These are phyloP conservation scores for Uropsilus gracilis DNA, from an alignment of 2,113 vertebrate species.

Conservation along the genomic window DNA sequence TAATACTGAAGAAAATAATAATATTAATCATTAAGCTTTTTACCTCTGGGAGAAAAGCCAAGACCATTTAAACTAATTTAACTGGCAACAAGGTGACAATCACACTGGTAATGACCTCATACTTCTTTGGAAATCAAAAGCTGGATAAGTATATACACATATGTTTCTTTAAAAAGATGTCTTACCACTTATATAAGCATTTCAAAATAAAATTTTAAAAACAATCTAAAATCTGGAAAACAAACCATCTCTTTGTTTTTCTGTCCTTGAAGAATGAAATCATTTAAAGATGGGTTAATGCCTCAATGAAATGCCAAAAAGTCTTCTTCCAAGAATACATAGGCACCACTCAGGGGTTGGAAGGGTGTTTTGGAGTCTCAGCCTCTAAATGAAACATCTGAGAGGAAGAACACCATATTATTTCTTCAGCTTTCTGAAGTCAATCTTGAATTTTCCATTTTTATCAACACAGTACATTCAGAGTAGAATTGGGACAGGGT, in stretches of 20 bases:
- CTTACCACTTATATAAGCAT: not conserved
- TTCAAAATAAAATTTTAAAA: not conserved
- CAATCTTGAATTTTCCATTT: not conserved
- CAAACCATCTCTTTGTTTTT: conserved; percentile 39
- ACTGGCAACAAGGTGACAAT: not conserved
- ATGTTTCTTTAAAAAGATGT: not conserved
- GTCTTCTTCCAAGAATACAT: not conserved
- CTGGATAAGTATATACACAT: not conserved
- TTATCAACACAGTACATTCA: not conserved
- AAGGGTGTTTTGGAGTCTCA: not conserved
- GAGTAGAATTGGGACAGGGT: not conserved
- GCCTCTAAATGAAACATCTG: not conserved
- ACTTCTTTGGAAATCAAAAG: not conserved
- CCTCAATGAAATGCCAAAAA: not conserved
- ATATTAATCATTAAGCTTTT: not conserved
- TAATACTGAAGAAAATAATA: not conserved
- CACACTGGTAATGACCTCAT: not conserved
- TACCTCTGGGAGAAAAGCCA: not conserved
- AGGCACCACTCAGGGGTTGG: not conserved
- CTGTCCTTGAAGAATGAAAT: not conserved
- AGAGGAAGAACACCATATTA: not conserved
- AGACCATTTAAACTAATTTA: not conserved
- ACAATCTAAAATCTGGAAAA: not conserved
- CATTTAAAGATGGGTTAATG: conserved; percentile 20
- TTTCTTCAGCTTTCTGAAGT: conserved; percentile 35